Evolutionary conservation across 2,797 vertebrate genomes (phyloP), one percentile per base, ranked within the genome.

Genomic region (Sebastolobus alascanus): DNA sequence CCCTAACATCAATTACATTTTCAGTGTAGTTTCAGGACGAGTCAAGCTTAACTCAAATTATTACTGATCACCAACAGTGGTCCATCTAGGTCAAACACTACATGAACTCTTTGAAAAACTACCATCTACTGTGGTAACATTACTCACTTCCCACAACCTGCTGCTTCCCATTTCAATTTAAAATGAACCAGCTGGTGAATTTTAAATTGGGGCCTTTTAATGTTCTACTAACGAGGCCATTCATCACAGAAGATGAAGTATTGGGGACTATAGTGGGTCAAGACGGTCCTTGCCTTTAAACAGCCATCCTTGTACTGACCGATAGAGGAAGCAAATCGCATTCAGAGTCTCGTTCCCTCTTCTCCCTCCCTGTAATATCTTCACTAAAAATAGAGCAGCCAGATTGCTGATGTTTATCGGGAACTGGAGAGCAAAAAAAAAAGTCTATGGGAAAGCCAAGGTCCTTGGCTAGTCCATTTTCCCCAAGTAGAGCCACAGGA

Each of bases 391-490:
- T 91, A 93, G 91, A 86, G 69, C 82, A 77, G 81, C 77, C 82
- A 81, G 88, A 91, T 90, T 89, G 91, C 85, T 88, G 92, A 94
- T 94, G 84, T 85, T 90, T 92, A 93, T 93, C 85, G 13, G 83
- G 72, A 87, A 83, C 68, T 77, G 75, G 55, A 87, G 74, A 79
- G 66, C 46, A 56, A 55, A 87, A 52, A 52, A 68, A 82, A 64
- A 35, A 72, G 68, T 66, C 16, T 73, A 54, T 68, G 72, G 68
- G 80, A 88, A 65, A 88, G 55, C 46, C 31, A 56, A 80, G 69
- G 86, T 79, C 76, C 80, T 89, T 55, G 66, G 73, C 65, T 35
- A 4, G 87, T 81, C 60, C 76, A 73, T 86, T 77, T 71, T 12
- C 59, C 50, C 71, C 60, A 72, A 75, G 80, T 29, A 37, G 27